Percentiles rank a stretch among this genome's conserved stretches.
phyloP scores from a whole-genome alignment of 2,113 vertebrate species.

The Atherinomorus stipes region DNA sequence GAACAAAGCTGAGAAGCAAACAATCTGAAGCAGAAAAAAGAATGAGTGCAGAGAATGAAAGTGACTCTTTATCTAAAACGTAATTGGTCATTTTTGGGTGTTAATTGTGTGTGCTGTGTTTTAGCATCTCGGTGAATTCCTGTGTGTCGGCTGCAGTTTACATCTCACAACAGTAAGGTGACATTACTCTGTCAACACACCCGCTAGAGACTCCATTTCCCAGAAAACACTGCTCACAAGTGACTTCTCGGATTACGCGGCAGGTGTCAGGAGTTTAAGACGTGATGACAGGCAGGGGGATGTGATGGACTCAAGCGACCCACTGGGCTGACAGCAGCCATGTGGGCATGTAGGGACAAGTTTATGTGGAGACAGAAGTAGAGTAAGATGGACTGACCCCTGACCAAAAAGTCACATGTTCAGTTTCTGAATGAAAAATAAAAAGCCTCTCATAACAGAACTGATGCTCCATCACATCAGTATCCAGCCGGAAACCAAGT shows the following conservation, averaged over 20 bases:
- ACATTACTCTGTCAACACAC: conserved; percentile 39
- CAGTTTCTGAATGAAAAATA: not conserved
- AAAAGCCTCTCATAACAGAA: too few species aligned
- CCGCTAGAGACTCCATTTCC: conserved; percentile 52
- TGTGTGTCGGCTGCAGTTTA: conserved; percentile 8
- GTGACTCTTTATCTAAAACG: too few species aligned
- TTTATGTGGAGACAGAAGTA: conserved; percentile 8
- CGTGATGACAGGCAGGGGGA: conserved; percentile 46
- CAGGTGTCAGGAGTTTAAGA: conserved; percentile 33
- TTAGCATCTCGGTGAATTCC: conserved; percentile 19
- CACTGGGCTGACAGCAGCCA: conserved; percentile 21
- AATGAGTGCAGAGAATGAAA: not conserved
- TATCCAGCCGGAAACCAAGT: too few species aligned
- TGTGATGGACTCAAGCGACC: conserved; percentile 39
- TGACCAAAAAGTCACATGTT: not conserved
- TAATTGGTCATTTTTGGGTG: not conserved
- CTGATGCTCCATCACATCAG: too few species aligned
- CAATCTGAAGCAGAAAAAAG: not conserved
- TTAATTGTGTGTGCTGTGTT: not conserved
- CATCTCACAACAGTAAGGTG: conserved; percentile 15
- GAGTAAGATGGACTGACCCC: not conserved
- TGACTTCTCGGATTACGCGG: conserved; percentile 37
- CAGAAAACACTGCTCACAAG: conserved; percentile 52
- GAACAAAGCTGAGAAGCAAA: not conserved
- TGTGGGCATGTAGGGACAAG: conserved; percentile 34